phyloP scores from a whole-genome alignment of 2,888 invertebrate genomes.

The Barypeithes pellucidus region DNA sequence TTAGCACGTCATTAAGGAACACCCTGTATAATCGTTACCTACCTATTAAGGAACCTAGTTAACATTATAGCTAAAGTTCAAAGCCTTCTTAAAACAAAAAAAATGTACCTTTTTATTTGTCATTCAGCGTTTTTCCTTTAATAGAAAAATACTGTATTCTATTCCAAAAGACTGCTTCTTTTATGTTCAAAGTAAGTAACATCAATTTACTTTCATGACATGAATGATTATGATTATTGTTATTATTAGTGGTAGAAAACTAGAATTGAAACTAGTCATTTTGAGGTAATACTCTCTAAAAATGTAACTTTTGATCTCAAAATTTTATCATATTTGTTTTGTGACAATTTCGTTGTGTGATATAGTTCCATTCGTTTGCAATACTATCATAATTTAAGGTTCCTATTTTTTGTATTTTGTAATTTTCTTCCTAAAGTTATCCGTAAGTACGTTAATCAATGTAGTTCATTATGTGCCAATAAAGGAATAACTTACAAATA shows the following conservation, averaged over 20 bases:
- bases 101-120: too few relatives aligned
- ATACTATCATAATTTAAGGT: conserved; percentile 39
- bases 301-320: conserved; percentile 38
- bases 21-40: too few relatives aligned
- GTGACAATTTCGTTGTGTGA: conserved; percentile 41
- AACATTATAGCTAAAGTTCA: too few relatives aligned
- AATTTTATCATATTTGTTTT: conserved; percentile 27
- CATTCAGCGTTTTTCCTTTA: not conserved
- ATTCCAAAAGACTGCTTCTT: conserved; percentile 26
- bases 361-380: conserved; percentile 34
- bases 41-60: too few relatives aligned
- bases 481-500: conserved; percentile 33
- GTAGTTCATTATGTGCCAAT: conserved; percentile 49
- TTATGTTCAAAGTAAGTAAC: conserved; percentile 23
- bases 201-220: not conserved
- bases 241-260: conserved; percentile 26
- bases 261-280: conserved; percentile 41
- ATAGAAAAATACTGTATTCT: conserved; percentile 27
- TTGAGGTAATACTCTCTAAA: conserved; percentile 29
- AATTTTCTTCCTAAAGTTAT: conserved; percentile 29
- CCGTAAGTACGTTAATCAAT: conserved; percentile 25
- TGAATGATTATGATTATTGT: conserved; percentile 25
- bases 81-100: too few relatives aligned
- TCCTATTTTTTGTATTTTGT: conserved; percentile 49
- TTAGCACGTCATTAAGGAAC: too few relatives aligned